These are phyloP conservation scores for Thalassarche chlororhynchos DNA, from an alignment of 2,113 vertebrate species.

Conservation along the genomic window DNA sequence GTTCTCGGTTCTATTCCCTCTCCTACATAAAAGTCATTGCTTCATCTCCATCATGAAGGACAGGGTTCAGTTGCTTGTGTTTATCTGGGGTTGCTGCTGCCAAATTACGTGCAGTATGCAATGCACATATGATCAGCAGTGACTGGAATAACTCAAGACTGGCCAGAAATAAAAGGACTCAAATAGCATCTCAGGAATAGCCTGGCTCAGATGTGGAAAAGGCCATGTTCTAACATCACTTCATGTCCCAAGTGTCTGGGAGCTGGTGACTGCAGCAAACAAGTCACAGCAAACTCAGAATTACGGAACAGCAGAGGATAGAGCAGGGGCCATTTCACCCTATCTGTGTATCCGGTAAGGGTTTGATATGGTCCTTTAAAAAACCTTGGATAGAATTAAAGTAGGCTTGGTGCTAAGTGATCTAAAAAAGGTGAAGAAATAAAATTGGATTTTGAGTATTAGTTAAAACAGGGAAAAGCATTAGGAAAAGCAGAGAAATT, in stretches of 20 bases:
- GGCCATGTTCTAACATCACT: neutral
- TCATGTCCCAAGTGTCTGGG: neutral
- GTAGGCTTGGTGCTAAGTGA: neutral
- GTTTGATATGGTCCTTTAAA: neutral
- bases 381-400: neutral
- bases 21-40: neutral
- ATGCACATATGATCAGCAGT: neutral
- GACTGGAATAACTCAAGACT: conserved; percentile 3
- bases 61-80: neutral
- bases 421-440: neutral
- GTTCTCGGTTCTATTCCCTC: neutral
- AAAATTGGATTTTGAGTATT: neutral
- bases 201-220: neutral
- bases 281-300: neutral
- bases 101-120: neutral
- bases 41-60: neutral
- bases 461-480: neutral
- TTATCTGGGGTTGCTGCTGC: conserved; percentile 14
- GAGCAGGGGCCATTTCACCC: neutral
- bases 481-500: neutral
- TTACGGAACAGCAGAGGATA: neutral
- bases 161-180: neutral
- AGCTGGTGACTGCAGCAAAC: neutral
- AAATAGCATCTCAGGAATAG: neutral
- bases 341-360: neutral